Evolutionary conservation across 2,888 invertebrate genomes (phyloP).

Genomic region (Branchipolynoe longqiensis): DNA sequence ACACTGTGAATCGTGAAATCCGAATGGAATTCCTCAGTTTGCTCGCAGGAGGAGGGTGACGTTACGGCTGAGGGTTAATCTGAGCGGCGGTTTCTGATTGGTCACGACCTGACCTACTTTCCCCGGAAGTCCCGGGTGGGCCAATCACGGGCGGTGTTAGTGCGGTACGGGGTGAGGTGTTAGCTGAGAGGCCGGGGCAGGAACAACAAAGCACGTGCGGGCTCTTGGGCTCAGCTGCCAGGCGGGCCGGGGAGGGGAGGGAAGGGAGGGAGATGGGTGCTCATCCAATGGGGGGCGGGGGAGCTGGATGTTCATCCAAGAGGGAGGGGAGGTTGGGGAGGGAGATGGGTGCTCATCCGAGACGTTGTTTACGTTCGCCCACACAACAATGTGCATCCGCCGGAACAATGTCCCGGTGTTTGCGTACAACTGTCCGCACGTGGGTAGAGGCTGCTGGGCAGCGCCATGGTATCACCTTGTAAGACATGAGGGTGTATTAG

Average conservation of each 20-base stretch:
- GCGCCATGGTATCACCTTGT: no score
- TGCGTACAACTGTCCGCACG: no score
- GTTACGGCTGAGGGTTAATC: constrained; percentile 33
- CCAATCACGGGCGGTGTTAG: neutral
- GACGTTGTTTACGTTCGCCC: constrained; percentile 6
- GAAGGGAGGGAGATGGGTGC: no score
- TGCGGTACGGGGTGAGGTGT: neutral
- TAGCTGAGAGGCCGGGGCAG: neutral
- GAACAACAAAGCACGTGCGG: constrained; percentile 44
- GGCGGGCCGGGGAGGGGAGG: no score
- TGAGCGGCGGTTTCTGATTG: constrained; percentile 24
- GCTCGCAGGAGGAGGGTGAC: neutral
- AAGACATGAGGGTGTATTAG: no score
- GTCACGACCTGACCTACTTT: constrained; percentile 11
- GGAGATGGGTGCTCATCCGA: constrained; percentile 31
- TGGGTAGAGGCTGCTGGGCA: no score
- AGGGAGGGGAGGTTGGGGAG: no score
- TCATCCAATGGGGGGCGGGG: no score
- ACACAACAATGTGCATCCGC: constrained; percentile 3
- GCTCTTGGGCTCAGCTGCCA: neutral
- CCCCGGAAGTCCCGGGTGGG: neutral
- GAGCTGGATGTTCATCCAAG: no score
- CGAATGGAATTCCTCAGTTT: constrained; percentile 9
- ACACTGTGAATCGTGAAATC: neutral
- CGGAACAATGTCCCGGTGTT: neutral